Percentiles rank a stretch among this genome's conserved stretches.
Conservation (phyloP, 2,113 vertebrate species). For the Carassius gibelio region DNA sequence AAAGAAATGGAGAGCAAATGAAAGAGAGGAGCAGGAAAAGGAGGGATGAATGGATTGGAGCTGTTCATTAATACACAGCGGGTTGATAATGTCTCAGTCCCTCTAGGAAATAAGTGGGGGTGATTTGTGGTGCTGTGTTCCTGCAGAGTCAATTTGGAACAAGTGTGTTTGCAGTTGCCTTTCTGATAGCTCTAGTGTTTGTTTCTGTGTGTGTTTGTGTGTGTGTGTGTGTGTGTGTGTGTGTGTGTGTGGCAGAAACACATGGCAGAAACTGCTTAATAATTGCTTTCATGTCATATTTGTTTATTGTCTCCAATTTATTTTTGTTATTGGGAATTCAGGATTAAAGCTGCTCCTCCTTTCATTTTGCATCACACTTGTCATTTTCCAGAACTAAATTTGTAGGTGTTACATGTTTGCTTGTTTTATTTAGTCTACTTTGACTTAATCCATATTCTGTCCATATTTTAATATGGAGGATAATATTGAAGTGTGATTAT, state of each 20-base stretch:
- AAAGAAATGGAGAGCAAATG: slow-evolving; percentile 5
- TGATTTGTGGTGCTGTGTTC: slow-evolving; percentile 9
- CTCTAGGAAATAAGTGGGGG: slow-evolving; percentile 24
- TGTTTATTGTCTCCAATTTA: slow-evolving; percentile 3
- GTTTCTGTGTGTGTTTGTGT: background rate
- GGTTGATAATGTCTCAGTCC: slow-evolving; percentile 27
- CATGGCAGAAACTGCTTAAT: background rate
- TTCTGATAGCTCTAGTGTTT: background rate
- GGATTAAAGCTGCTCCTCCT: background rate
- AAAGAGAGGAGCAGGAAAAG: background rate
- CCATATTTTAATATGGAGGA: background rate
- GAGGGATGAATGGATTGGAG: background rate
- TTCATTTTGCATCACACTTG: background rate
- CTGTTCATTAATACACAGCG: background rate
- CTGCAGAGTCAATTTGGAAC: slow-evolving; percentile 32
- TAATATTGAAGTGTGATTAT: background rate
- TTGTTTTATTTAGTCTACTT: background rate
- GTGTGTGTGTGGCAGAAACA: background rate
- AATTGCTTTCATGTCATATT: slow-evolving; percentile 10
- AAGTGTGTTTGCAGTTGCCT: background rate
- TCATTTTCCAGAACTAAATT: background rate
- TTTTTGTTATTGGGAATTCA: background rate
- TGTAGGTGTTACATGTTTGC: background rate
- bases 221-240: no score
- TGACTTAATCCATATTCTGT: background rate